A percentile compares a stretch with the other conserved stretches of the same genome.
These are phyloP conservation scores for Catajapyx aquilonaris DNA, from an alignment of 1,140 invertebrate genomes.

Conservation along the genomic window DNA sequence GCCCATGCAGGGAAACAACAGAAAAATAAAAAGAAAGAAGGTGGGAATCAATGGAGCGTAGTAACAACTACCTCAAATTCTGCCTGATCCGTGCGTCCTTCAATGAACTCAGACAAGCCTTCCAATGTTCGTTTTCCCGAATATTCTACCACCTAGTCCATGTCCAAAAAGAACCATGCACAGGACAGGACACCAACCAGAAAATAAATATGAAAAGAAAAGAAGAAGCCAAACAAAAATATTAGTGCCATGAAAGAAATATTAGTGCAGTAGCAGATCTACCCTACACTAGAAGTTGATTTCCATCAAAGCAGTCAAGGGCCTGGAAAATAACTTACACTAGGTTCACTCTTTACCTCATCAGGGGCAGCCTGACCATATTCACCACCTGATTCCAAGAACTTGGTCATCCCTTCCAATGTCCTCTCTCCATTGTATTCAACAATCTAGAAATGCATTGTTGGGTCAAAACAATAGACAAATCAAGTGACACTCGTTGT, in stretches of 20 bases:
- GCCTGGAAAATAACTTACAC: not conserved
- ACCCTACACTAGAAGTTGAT: not conserved
- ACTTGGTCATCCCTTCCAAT: constrained; percentile 76
- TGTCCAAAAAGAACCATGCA: constrained; percentile 1
- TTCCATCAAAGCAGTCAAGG: not conserved
- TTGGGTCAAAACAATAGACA: too few species aligned
- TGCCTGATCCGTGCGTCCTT: constrained; percentile 14
- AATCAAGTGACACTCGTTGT: too few species aligned
- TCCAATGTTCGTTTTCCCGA: constrained; percentile 37
- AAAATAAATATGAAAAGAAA: constrained; percentile 2
- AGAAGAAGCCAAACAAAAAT: not conserved
- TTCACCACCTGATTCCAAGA: constrained; percentile 60
- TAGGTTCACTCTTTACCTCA: constrained; percentile 25
- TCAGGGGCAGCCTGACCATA: constrained; percentile 36
- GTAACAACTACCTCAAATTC: constrained; percentile 1
- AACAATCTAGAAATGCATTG: too few species aligned
- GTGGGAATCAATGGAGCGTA: not conserved
- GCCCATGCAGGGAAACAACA: too few species aligned
- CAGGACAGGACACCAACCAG: constrained; percentile 3
- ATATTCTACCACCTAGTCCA: constrained; percentile 32
- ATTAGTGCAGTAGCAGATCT: constrained; percentile 3
- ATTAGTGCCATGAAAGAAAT: constrained; percentile 4
- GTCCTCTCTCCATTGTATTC: constrained; percentile 92
- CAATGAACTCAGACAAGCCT: constrained; percentile 32
- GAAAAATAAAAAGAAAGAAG: constrained; percentile 2